A percentile compares a stretch with the other conserved stretches of the same genome.
phyloP scores from a whole-genome alignment of 2,888 invertebrate species.

The Beris morrisii region DNA sequence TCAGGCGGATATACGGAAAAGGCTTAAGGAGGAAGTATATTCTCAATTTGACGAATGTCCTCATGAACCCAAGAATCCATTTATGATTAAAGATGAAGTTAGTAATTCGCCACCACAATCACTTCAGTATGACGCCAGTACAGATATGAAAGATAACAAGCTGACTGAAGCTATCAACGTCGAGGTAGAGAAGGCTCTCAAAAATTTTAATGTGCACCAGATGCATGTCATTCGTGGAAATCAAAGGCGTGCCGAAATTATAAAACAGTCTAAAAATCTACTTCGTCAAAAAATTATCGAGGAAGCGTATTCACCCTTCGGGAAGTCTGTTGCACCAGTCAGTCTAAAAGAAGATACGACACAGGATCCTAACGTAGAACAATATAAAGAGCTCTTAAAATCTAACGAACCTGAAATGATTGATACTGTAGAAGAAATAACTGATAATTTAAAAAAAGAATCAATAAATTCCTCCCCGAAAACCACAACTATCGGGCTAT shows the following conservation, averaged over 20 bases:
- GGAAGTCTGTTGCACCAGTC: not conserved
- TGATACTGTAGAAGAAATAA: no score
- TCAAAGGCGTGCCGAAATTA: constrained; percentile 16
- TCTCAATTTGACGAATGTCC: constrained; percentile 22
- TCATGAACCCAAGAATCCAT: constrained; percentile 13
- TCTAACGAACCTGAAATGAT: no score
- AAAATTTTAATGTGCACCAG: not conserved
- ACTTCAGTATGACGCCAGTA: not conserved
- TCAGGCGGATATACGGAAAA: constrained; percentile 14
- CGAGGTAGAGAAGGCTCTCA: constrained; percentile 34
- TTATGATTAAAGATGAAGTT: constrained; percentile 22
- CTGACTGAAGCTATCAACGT: constrained; percentile 27
- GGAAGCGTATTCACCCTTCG: constrained; percentile 26
- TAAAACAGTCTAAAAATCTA: constrained; percentile 23
- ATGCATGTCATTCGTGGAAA: constrained; percentile 5
- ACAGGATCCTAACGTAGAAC: no score
- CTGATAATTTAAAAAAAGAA: no score
- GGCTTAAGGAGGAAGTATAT: constrained; percentile 25
- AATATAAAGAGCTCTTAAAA: no score
- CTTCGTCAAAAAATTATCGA: constrained; percentile 23
- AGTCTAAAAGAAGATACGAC: no score
- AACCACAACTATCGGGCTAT: constrained; percentile 18
- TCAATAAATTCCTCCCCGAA: no score
- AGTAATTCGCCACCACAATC: not conserved
- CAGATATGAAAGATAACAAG: not conserved